Conservation (phyloP, 2,113 vertebrate genomes). For the Urocynchramus pylzowi region DNA sequence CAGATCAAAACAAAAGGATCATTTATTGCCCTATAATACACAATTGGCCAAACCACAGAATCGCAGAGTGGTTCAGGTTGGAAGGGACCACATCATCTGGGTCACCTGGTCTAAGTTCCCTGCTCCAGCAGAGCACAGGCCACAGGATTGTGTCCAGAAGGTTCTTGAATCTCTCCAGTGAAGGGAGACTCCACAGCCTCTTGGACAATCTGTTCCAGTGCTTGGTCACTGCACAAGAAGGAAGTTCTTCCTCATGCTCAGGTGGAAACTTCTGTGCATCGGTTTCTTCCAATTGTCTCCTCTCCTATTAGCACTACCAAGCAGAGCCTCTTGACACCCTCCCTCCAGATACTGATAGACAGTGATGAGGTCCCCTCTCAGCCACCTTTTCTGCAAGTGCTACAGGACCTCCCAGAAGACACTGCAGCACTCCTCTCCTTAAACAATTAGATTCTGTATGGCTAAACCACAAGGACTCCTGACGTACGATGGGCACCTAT, state of each 20-base stretch:
- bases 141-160: not conserved
- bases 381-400: not conserved
- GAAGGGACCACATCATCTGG: not conserved
- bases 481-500: fast-evolving
- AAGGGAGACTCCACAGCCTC: not conserved
- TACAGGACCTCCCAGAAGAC: not conserved
- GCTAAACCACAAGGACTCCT: not conserved
- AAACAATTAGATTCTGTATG: not conserved
- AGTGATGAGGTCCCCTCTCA: not conserved
- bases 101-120: not conserved
- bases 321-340: not conserved
- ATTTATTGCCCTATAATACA: not conserved
- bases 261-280: not conserved
- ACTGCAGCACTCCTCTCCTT: not conserved
- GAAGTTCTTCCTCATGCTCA: not conserved
- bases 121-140: not conserved
- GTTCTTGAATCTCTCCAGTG: not conserved
- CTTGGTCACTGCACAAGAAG: not conserved
- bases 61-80: not conserved
- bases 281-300: not conserved
- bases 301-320: not conserved
- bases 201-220: not conserved
- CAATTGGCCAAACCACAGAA: not conserved
- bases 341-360: not conserved
- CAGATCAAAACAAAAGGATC: not conserved